phyloP scores from a whole-genome alignment of 2,888 invertebrate genomes.

The Rhingia rostrata region DNA sequence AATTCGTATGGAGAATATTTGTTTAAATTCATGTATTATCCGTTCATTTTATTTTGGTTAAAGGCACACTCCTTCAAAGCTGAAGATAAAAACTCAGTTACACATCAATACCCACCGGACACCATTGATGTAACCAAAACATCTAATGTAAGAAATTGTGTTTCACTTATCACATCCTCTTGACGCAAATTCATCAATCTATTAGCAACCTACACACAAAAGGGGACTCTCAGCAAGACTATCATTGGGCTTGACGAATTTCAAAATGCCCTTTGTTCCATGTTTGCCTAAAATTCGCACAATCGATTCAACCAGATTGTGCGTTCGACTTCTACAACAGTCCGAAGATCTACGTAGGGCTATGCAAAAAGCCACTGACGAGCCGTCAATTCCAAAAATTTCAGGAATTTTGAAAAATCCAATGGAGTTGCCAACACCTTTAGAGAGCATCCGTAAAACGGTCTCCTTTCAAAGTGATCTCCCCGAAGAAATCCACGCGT shows the following conservation, averaged over 20 bases:
- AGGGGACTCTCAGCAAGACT: slow-evolving; percentile 46
- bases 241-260: slow-evolving; percentile 13
- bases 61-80: no score
- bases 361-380: slow-evolving; percentile 11
- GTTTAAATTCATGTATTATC: no score
- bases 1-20: no score
- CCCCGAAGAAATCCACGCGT: not conserved
- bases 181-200: no score
- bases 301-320: slow-evolving; percentile 13
- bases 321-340: slow-evolving; percentile 54
- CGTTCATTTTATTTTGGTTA: not conserved
- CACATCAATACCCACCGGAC: no score
- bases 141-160: no score
- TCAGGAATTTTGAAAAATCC: slow-evolving; percentile 39
- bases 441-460: slow-evolving; percentile 15
- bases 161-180: no score
- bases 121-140: no score
- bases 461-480: slow-evolving; percentile 36
- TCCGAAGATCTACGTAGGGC: slow-evolving; percentile 55
- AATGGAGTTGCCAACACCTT: not conserved
- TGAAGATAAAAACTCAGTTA: no score
- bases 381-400: not conserved
- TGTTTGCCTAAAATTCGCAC: slow-evolving; percentile 1
- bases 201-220: slow-evolving; percentile 8
- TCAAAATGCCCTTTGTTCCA: not conserved